Conservation (phyloP, 2,113 vertebrate species). For the Xenopus laevis region DNA sequence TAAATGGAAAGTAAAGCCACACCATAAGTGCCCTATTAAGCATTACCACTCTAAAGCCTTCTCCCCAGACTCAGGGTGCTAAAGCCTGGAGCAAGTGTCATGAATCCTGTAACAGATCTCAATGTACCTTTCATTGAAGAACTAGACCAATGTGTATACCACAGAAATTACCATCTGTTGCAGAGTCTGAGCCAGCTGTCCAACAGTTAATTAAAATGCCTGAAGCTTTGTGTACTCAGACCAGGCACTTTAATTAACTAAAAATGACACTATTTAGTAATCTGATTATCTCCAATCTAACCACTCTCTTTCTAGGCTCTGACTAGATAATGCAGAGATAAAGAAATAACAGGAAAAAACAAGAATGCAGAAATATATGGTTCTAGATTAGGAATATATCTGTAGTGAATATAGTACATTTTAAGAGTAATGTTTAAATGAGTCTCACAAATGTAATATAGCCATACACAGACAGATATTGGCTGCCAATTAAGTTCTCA, state of each 20-base stretch:
- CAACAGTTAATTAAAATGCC: conserved; percentile 45
- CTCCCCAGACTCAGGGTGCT: neutral
- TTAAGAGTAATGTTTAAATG: too few species aligned
- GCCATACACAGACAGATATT: too few species aligned
- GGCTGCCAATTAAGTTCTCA: too few species aligned
- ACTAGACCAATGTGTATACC: conserved; percentile 29
- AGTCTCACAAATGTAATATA: too few species aligned
- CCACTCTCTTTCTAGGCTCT: conserved; percentile 10
- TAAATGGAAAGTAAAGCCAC: conserved; percentile 15
- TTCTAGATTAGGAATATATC: too few species aligned
- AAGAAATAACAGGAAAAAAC: neutral
- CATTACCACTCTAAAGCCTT: conserved; percentile 9
- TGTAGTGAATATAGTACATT: too few species aligned
- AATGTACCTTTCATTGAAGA: conserved; percentile 24
- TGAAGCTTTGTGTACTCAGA: conserved; percentile 39
- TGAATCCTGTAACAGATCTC: conserved; percentile 20
- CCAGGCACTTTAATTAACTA: conserved; percentile 41
- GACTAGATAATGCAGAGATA: conserved; percentile 11
- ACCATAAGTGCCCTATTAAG: conserved; percentile 2
- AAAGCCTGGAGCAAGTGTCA: conserved; percentile 25
- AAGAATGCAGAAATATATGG: too few species aligned
- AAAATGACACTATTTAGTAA: conserved; percentile 41
- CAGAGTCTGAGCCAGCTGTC: conserved; percentile 34
- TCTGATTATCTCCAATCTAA: conserved; percentile 39
- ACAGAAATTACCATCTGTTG: conserved; percentile 27